phyloP scores from a whole-genome alignment of 92 coral and sea anemone species.

The Blastomussa wellsi region DNA sequence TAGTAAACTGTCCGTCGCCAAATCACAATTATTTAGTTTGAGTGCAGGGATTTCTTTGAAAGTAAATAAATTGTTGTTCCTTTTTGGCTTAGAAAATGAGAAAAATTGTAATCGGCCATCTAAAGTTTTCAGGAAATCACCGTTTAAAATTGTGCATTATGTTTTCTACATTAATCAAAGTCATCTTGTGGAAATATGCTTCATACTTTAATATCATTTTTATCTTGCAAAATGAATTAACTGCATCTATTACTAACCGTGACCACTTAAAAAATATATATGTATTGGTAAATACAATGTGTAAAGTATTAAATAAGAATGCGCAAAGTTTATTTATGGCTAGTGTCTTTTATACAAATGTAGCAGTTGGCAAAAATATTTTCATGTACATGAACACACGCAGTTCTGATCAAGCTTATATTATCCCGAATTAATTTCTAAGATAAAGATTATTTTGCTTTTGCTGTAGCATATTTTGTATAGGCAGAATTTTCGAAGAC shows the following conservation, averaged over 20 bases:
- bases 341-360: background rate
- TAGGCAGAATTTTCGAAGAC: background rate
- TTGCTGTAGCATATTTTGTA: background rate
- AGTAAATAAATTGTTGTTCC: background rate
- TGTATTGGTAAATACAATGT: background rate
- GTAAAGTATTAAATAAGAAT: background rate
- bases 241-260: background rate
- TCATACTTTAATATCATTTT: background rate
- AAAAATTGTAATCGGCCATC: background rate
- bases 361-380: too few species aligned
- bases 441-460: background rate
- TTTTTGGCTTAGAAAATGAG: background rate
- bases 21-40: background rate
- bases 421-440: background rate
- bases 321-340: background rate
- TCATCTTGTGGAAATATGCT: background rate
- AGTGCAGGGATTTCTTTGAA: conserved; percentile 19
- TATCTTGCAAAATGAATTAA: background rate
- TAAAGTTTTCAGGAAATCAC: conserved; percentile 1
- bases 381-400: too few species aligned
- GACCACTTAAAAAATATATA: background rate
- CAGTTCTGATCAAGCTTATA: background rate
- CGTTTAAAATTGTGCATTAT: background rate
- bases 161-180: background rate
- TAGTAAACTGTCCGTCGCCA: background rate